phyloP scores from a whole-genome alignment of 2,113 vertebrate genomes.

The Cichladusa arquata region DNA sequence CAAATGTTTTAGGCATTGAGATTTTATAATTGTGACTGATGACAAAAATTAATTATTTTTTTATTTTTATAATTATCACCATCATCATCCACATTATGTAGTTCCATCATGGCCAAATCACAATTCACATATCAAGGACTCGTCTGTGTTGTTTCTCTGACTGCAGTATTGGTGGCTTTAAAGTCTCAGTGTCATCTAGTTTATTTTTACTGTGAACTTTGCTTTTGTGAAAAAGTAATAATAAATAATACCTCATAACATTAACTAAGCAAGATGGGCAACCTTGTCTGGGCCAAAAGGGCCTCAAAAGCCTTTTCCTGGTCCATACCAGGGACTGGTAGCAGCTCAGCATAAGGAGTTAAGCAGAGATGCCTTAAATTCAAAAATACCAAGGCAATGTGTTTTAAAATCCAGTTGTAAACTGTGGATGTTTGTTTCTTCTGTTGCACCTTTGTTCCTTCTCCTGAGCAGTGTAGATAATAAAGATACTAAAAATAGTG shows the following conservation, averaged over 20 bases:
- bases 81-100: background rate
- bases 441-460: background rate
- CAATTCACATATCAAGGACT: background rate
- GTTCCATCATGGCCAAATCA: background rate
- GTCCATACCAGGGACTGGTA: background rate
- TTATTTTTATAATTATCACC: background rate
- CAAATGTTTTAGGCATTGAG: background rate
- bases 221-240: background rate
- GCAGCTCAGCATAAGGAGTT: background rate
- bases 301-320: background rate
- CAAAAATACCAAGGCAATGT: background rate
- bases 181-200: background rate
- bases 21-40: background rate
- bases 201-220: background rate
- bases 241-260: background rate
- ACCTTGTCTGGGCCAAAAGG: background rate
- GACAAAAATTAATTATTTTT: background rate
- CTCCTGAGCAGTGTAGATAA: background rate
- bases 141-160: background rate
- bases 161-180: background rate
- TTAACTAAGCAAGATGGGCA: background rate
- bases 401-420: background rate
- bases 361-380: background rate
- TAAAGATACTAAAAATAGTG: background rate
- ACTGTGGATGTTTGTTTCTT: background rate